Evolutionary conservation across 2,888 invertebrate species (phyloP).

Genomic region (Conops quadrifasciatus): DNA sequence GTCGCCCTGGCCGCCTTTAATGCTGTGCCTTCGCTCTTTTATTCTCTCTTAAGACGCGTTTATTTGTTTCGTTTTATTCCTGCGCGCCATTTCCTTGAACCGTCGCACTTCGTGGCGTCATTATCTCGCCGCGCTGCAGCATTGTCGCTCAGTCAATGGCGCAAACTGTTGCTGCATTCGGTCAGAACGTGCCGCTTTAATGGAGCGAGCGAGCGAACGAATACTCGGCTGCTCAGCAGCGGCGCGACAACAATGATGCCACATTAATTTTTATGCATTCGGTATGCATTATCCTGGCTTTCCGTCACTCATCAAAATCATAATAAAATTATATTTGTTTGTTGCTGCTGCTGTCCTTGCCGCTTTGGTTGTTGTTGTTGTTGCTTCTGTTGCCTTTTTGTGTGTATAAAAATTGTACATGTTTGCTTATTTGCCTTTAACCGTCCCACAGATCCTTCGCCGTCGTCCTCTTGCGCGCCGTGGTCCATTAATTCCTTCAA

Average conservation of each 20-base stretch:
- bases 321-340: slow-evolving; percentile 24
- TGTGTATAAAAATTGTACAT: slow-evolving; percentile 36
- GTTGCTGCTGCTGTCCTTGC: slow-evolving; percentile 30
- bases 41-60: not conserved
- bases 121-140: too few species aligned
- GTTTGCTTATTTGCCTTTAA: slow-evolving; percentile 33
- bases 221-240: not conserved
- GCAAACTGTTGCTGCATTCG: slow-evolving; percentile 11
- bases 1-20: not conserved
- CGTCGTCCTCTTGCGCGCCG: slow-evolving; percentile 40
- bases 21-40: not conserved
- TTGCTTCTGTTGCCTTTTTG: slow-evolving; percentile 31
- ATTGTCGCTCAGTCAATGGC: not conserved
- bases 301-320: slow-evolving; percentile 25
- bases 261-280: slow-evolving; percentile 54
- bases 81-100: too few species aligned
- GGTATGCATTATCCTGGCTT: slow-evolving; percentile 30
- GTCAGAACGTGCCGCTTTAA: not conserved
- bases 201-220: slow-evolving; percentile 1
- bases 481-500: slow-evolving; percentile 60
- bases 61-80: not conserved
- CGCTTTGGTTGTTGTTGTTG: slow-evolving; percentile 25
- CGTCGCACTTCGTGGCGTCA: too few species aligned
- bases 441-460: not conserved
- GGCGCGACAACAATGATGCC: slow-evolving; percentile 47